These are phyloP conservation scores for Agrilus mali DNA, from an alignment of 2,888 invertebrate genomes.

Conservation along the genomic window DNA sequence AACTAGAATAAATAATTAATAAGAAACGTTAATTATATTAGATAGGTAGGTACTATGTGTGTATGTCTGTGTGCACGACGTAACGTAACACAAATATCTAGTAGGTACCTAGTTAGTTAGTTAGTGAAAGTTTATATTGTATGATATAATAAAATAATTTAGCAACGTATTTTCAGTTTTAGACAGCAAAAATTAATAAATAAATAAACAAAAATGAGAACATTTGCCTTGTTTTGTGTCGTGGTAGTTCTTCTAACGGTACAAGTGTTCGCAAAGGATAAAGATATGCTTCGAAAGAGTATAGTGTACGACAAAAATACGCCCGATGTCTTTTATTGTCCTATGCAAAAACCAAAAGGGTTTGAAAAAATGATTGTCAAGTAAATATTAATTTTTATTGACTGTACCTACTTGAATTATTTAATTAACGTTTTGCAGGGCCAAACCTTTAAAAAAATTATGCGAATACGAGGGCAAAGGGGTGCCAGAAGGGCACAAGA, in stretches of 20 bases:
- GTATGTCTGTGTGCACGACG: too few species aligned
- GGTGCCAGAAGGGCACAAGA: conserved; percentile 59
- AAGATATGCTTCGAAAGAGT: conserved; percentile 64
- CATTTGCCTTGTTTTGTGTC: conserved; percentile 1
- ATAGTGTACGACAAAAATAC: conserved; percentile 70
- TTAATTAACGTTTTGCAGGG: conserved; percentile 25
- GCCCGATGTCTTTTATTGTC: conserved; percentile 69
- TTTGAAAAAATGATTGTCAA: conserved; percentile 61
- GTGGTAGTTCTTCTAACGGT: conserved; percentile 6
- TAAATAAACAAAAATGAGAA: conserved; percentile 7
- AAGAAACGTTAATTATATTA: too few species aligned
- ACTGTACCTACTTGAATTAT: too few species aligned
- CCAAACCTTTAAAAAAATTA: conserved; percentile 54
- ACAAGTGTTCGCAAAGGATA: conserved; percentile 41
- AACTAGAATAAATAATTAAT: too few species aligned
- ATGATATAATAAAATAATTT: too few species aligned
- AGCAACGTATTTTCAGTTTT: too few species aligned
- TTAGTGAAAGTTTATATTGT: too few species aligned
- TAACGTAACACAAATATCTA: too few species aligned
- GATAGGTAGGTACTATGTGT: too few species aligned
- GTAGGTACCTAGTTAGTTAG: too few species aligned
- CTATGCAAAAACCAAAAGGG: conserved; percentile 62
- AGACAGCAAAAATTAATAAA: too few species aligned
- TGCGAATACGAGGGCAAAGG: conserved; percentile 62
- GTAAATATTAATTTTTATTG: conserved; percentile 27